Evolutionary conservation across 2,113 vertebrate species (phyloP), one percentile per base, ranked within the genome.

Genomic region (Pleuronectes platessa): DNA sequence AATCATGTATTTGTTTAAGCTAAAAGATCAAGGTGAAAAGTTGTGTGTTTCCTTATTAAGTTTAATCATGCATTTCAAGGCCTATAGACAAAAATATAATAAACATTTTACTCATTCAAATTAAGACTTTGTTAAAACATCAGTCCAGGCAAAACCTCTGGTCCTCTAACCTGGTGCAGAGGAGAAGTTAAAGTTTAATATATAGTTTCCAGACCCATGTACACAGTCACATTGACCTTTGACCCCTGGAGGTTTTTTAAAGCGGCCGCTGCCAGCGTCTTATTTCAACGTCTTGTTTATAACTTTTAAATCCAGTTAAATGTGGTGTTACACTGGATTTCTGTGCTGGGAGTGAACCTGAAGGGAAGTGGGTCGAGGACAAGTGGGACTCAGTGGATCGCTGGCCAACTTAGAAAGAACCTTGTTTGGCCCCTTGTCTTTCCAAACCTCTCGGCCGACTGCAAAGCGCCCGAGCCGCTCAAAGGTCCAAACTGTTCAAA

Each of bases 401-500:
- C 74, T 73, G 47, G 65, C 49, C 23, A n/a, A 47, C 53, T 59
- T 14, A 37, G 2, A 40, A 27, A 17, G n/a, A 6, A 12, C 26
- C 53, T 72, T 0, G 4, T 61, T 23, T 75, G 59, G 59, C 31
- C 15, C 0, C 12, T 21, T 14, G 42, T 45, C 61, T 21, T 40
- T 61, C 23, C 27, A 61, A 31, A 31, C 6, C 31, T 7, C 31
- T 31, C 31, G 31, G 31, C 31, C 31, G 7, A 7, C 31, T 1
- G 31, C 31, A 7, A 51, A 75, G 27, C 67, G 11, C 40, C 12
- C 14, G 55, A 35, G 21, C 10, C 0, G 74, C 18, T 53, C 83
- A 86, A 84, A 82, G 73, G 69, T 86, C 80, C 9, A 3, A 15
- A 31, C 67, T 60, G 59, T 47, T 37, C 62, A 53, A 61, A 35